Conservation (phyloP, 2,888 invertebrate species). For the Masnerella sp. region DNA sequence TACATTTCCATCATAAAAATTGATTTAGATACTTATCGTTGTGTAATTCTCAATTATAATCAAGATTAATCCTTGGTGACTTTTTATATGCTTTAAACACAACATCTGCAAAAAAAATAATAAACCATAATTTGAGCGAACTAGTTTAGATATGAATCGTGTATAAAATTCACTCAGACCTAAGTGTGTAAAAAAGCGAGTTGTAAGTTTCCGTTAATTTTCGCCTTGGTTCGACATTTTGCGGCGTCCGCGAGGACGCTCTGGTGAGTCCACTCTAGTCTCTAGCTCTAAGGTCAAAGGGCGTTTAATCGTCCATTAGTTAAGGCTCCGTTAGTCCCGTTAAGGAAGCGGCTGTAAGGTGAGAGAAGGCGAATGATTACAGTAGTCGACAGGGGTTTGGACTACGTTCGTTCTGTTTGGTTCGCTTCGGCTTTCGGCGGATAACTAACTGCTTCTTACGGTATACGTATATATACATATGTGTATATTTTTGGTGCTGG, state of each 20-base stretch:
- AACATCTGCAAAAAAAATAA: too few relatives aligned
- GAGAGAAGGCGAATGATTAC: constrained; percentile 53
- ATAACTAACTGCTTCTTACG: constrained; percentile 50
- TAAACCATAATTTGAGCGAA: too few relatives aligned
- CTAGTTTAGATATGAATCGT: too few relatives aligned
- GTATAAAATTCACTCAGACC: too few relatives aligned
- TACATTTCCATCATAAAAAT: too few relatives aligned
- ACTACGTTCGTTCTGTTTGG: constrained; percentile 37
- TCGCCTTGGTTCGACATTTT: constrained; percentile 29
- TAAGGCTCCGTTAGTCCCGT: constrained; percentile 54
- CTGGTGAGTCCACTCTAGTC: constrained; percentile 74
- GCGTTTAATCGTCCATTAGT: constrained; percentile 25
- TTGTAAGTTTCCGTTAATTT: constrained; percentile 17
- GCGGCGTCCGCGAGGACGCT: constrained; percentile 51
- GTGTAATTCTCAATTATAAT: too few relatives aligned
- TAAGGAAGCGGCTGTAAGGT: constrained; percentile 27
- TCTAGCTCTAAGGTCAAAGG: constrained; percentile 68
- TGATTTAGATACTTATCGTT: too few relatives aligned
- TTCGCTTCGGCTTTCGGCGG: constrained; percentile 40
- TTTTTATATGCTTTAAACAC: too few relatives aligned
- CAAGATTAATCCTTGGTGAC: too few relatives aligned
- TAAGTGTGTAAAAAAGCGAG: neutral
- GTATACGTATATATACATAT: constrained; percentile 39
- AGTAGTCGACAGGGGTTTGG: constrained; percentile 51
- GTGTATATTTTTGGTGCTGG: constrained; percentile 59